phyloP scores from a whole-genome alignment of 2,888 invertebrate genomes.

The Cosmopolites sordidus region DNA sequence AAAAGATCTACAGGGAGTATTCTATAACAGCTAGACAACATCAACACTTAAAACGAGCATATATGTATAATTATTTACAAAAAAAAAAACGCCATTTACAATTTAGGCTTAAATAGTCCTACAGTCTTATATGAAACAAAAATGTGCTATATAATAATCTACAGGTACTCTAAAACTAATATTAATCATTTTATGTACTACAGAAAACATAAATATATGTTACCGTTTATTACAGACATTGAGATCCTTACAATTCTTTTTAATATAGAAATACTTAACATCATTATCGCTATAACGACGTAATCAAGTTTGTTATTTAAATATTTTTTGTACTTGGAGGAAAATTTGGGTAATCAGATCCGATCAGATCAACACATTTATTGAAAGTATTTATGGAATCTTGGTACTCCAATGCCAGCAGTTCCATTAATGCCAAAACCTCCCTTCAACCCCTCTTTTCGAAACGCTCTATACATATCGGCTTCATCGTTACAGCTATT shows the following conservation, averaged over 20 bases:
- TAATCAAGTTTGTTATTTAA: background rate
- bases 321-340: no score
- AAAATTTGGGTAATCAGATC: no score
- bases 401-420: constrained; percentile 40
- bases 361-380: constrained; percentile 38
- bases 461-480: constrained; percentile 42
- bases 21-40: constrained; percentile 31
- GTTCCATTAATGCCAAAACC: constrained; percentile 45
- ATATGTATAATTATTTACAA: constrained; percentile 31
- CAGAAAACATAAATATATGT: background rate
- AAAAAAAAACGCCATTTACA: constrained; percentile 16
- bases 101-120: constrained; percentile 11
- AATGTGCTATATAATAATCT: constrained; percentile 1
- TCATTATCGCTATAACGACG: no score
- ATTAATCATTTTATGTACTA: background rate
- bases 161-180: constrained; percentile 9
- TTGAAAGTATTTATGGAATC: constrained; percentile 58
- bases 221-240: background rate
- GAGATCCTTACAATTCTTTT: background rate
- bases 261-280: background rate
- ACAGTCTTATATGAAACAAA: constrained; percentile 16
- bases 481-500: constrained; percentile 34
- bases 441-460: constrained; percentile 30
- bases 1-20: constrained; percentile 29
- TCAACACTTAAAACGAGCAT: constrained; percentile 27